Base-by-base conservation (phyloP, 2,888 invertebrate genomes). In the Zygogramma bicolorata region DNA sequence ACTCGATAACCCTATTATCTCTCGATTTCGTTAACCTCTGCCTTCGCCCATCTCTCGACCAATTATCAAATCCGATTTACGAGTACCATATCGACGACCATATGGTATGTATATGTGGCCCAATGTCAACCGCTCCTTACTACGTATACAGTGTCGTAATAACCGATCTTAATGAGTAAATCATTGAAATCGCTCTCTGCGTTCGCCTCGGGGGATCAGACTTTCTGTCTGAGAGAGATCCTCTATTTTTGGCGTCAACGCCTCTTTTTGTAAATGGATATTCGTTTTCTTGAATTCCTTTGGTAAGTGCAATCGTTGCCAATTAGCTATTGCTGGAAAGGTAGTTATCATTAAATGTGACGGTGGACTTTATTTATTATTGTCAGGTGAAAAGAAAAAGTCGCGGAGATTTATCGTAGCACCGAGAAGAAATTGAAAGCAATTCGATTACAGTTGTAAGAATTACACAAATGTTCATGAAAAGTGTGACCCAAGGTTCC, bases 111-210 rank as follows among this genome's bases (percentile, higher is more conserved):
- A 76, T n/a, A n/a, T 75, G 74, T 78, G 75, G 79, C 68, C 77
- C 80, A 81, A 81, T 81, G 81, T 79, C 79, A 78, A 78, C 80
- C 80, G 77, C 80, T 77, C 76, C 78, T 78, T 61, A 29, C 38
- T 38, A 62, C 61, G 25, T 62, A 59, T 18, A 67, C 13, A 46
- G 49, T 77, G 77, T 75, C 72, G 76, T 71, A 80, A 77, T 74
- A 74, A 68, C 65, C 71, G 71, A 75, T 75, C 73, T 75, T 61
- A 67, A 74, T 75, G 60, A 72, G 68, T 60, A 66, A 75, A 76
- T 70, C 75, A 61, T 75, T 75, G 69, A 74, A 73, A 76, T 72
- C 40, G 70, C n/a, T n/a, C 70, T 67, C 53, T 65, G 62, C 31
- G 38, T 65, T 20, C 40, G 74, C 76, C 71, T 53, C 62, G 46